phyloP scores from a whole-genome alignment of 2,797 vertebrate genomes.

The Rhadinocentrus ornatus region DNA sequence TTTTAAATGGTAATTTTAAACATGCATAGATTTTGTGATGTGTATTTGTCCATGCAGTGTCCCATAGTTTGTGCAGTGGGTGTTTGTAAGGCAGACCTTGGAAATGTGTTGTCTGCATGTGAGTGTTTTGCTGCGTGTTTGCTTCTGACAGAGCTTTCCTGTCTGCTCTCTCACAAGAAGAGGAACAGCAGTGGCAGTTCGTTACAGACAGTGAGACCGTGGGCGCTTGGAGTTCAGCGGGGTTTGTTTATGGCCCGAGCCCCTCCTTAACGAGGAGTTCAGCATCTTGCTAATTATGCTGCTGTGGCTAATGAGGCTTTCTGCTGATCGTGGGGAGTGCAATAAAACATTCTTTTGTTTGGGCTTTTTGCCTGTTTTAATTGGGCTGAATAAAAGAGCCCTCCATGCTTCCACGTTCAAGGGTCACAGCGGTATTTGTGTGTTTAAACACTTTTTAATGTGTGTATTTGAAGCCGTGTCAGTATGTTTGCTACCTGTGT shows the following conservation, averaged over 20 bases:
- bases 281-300: slow-evolving; percentile 87
- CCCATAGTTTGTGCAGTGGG: slow-evolving; percentile 42
- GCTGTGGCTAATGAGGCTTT: slow-evolving; percentile 85
- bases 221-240: slow-evolving; percentile 77
- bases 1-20: slow-evolving; percentile 36
- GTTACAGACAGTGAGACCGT: slow-evolving; percentile 77
- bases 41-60: slow-evolving; percentile 27
- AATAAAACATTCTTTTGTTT: slow-evolving; percentile 83
- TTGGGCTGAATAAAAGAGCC: slow-evolving; percentile 79
- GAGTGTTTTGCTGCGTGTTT: slow-evolving; percentile 47
- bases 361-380: slow-evolving; percentile 80
- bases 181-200: slow-evolving; percentile 79
- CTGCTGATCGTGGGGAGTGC: slow-evolving; percentile 77
- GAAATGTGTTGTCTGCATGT: slow-evolving; percentile 16
- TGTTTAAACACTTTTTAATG: slow-evolving; percentile 21
- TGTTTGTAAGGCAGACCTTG: slow-evolving; percentile 41
- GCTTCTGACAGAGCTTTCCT: slow-evolving; percentile 62
- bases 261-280: slow-evolving; percentile 84
- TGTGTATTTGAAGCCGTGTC: slow-evolving; percentile 30
- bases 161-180: slow-evolving; percentile 65
- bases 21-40: slow-evolving; percentile 23
- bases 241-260: slow-evolving; percentile 85
- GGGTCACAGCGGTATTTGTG: slow-evolving; percentile 53
- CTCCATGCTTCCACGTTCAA: slow-evolving; percentile 46
- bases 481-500: slow-evolving; percentile 41